Conservation (phyloP, 1,140 invertebrate species). For the Drosophila parabipectinata region DNA sequence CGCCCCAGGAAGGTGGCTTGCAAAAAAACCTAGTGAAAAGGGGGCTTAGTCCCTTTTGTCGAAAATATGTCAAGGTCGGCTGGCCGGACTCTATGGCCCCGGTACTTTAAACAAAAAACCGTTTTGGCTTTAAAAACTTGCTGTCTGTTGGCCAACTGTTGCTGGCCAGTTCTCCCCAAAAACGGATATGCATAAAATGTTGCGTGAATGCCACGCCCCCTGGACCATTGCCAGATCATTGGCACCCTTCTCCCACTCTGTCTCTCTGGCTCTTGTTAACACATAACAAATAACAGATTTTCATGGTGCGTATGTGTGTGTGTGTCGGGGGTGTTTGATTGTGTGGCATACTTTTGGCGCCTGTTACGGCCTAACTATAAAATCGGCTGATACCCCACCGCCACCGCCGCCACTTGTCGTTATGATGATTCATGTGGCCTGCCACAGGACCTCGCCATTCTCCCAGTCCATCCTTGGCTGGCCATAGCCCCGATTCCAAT, state of each 20-base stretch:
- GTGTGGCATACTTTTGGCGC: slow-evolving; percentile 73
- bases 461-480: background rate
- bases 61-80: slow-evolving; percentile 74
- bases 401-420: slow-evolving; percentile 57
- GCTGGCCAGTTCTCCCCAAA: slow-evolving; percentile 21
- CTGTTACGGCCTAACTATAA: slow-evolving; percentile 68
- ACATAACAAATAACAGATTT: slow-evolving; percentile 75
- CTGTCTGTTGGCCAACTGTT: slow-evolving; percentile 60
- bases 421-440: slow-evolving; percentile 75
- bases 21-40: background rate
- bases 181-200: slow-evolving; percentile 67
- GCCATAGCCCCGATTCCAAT: background rate
- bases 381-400: slow-evolving; percentile 42
- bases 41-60: background rate
- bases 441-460: slow-evolving; percentile 43
- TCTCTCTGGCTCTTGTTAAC: slow-evolving; percentile 61
- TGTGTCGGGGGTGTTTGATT: slow-evolving; percentile 34
- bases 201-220: slow-evolving; percentile 50
- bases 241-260: background rate
- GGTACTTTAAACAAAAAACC: slow-evolving; percentile 59
- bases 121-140: slow-evolving; percentile 55
- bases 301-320: slow-evolving; percentile 33
- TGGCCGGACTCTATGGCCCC: slow-evolving; percentile 29
- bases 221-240: slow-evolving; percentile 33
- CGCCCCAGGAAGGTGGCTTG: background rate